Evolutionary conservation across 2,888 invertebrate species (phyloP), one percentile per base, ranked within the genome.

Genomic region (Euproctis similis): DNA sequence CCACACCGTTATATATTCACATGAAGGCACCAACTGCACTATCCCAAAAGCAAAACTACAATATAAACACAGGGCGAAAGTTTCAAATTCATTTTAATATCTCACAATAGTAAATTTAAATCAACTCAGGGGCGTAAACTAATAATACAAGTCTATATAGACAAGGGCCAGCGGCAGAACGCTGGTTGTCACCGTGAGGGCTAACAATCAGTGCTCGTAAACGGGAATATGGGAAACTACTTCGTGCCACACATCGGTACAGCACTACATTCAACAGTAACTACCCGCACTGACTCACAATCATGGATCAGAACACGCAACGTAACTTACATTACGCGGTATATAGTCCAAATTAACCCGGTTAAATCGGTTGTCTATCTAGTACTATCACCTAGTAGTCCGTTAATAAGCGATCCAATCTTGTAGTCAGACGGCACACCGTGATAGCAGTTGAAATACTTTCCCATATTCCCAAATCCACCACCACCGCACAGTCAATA

Each of bases 61-160:
- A 55, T 59, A 26, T 40, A 77, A 76, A 77, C 72, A 71, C 75
- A 63, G 48, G 51, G 62, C 48, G 54, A 74, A 75, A 76, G 75
- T 78, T 81, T 80, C 74, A 80, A 82, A 82, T 78, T 77, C 78
- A 78, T 80, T 82, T 82, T 82, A 82, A 82, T 82, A 73, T 73
- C 70, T 60, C 80, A 81, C 76, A 81, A 74, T 76, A 75, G 68
- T 77, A 80, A 76, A 77, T 68, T n/a, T n/a, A n/a, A n/a, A n/a
- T n/a, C 71, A 71, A 71, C 58, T 55, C 64, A 65, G 68, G 58
- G 61, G 66, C 66, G 64, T 65, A 64, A 66, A 72, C 68, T 61
- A 66, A 70, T 63, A 53, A 57, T 59, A 62, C 60, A 59, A 60
- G 67, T 53, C 44, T 42, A 46, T 59, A 68, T 37, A 52, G 33